These are phyloP conservation scores for Saimiri boliviensis DNA, from an alignment of 2,113 vertebrate species.

Conservation along the genomic window DNA sequence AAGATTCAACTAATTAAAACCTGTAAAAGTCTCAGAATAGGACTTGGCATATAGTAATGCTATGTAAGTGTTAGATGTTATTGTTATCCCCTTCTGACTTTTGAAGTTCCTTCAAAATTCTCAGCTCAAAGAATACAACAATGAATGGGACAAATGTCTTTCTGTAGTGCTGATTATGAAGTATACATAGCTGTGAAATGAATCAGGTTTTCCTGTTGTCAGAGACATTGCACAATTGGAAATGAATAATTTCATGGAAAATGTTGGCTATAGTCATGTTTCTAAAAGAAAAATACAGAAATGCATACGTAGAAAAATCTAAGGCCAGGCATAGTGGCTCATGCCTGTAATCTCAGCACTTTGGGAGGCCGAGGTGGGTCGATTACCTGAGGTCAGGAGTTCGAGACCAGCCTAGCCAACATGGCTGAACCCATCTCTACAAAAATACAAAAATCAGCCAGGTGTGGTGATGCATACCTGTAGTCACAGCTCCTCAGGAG, in stretches of 20 bases:
- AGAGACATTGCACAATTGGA: background rate
- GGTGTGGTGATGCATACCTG: no score
- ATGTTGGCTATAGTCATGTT: background rate
- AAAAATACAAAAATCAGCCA: no score
- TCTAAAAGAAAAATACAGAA: background rate
- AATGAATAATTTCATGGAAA: background rate
- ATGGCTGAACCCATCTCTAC: no score
- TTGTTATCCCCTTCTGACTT: background rate
- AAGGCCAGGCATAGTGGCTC: no score
- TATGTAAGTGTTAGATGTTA: background rate
- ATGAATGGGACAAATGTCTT: background rate
- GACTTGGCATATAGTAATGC: background rate
- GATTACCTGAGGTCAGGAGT: no score
- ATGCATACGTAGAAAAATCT: background rate
- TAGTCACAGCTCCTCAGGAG: no score
- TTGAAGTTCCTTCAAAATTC: slow-evolving; percentile 1
- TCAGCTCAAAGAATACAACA: background rate
- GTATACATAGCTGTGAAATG: background rate
- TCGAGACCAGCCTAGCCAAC: no score
- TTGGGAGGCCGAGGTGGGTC: no score
- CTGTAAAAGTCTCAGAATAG: background rate
- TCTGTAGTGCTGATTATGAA: background rate
- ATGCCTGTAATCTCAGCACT: no score
- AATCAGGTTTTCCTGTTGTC: background rate
- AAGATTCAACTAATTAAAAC: background rate